Conservation (phyloP, 2,113 vertebrate genomes). For the Apistogramma diplotaenia region DNA sequence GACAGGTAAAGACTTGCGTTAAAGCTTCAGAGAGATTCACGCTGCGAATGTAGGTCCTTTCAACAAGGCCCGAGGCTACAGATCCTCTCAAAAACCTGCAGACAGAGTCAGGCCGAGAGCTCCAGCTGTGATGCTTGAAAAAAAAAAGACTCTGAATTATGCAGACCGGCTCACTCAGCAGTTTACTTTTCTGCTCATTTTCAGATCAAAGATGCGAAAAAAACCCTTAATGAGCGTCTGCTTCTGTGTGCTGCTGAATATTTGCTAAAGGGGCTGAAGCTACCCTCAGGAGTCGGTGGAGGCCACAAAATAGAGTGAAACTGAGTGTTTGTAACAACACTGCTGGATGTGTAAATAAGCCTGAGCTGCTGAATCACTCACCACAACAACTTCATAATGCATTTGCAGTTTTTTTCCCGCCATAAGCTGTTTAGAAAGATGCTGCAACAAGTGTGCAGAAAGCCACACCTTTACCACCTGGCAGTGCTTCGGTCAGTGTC, state of each 20-base stretch:
- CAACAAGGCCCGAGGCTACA: conserved; percentile 34
- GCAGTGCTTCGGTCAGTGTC: too few species aligned
- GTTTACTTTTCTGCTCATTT: background rate
- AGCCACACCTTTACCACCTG: background rate
- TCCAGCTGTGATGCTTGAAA: background rate
- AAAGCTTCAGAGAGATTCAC: background rate
- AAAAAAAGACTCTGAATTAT: background rate
- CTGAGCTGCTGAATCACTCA: background rate
- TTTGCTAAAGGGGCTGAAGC: background rate
- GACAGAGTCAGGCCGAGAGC: background rate
- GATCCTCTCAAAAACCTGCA: background rate
- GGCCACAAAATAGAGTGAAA: background rate
- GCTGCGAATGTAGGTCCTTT: conserved; percentile 5
- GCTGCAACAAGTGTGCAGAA: too few species aligned
- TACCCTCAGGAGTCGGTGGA: background rate
- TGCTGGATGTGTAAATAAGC: background rate
- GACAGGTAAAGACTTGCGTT: conserved; percentile 56
- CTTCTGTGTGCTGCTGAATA: background rate
- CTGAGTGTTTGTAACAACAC: background rate
- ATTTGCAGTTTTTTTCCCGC: background rate
- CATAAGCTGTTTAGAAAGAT: background rate
- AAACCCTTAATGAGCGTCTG: too few species aligned
- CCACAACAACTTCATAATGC: background rate
- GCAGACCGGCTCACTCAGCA: background rate
- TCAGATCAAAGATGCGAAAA: background rate